A percentile compares a stretch with the other conserved stretches of the same genome.
Conservation (phyloP, 2,113 vertebrate species). For the Vidua macroura region DNA sequence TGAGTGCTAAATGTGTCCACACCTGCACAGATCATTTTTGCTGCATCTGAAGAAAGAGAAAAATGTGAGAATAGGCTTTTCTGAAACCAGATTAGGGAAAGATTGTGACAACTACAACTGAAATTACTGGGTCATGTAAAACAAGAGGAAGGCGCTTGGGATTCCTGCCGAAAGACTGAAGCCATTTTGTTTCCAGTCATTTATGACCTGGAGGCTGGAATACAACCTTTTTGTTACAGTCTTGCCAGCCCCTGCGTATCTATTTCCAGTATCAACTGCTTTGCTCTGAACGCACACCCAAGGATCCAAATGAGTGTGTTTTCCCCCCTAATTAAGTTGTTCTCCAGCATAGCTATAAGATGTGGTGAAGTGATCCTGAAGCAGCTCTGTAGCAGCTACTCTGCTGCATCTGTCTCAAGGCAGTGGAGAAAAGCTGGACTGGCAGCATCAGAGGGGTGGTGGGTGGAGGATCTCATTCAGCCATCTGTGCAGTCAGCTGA, state of each 20-base stretch:
- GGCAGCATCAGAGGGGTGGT: not conserved
- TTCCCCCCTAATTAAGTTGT: accelerated
- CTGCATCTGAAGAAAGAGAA: conserved; percentile 8
- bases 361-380: not conserved
- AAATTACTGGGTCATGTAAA: not conserved
- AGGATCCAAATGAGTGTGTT: too few species aligned
- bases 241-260: not conserved
- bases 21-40: not conserved
- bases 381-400: not conserved
- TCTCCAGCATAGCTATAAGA: not conserved
- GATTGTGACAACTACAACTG: not conserved
- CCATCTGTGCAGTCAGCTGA: not conserved
- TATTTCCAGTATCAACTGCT: not conserved
- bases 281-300: not conserved
- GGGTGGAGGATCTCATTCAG: not conserved
- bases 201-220: not conserved
- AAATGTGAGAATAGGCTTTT: not conserved
- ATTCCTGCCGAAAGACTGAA: not conserved
- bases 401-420: not conserved
- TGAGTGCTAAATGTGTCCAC: not conserved
- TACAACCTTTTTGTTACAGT: not conserved
- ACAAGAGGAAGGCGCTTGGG: not conserved
- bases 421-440: not conserved
- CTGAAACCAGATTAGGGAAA: not conserved
- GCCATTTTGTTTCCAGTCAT: not conserved